Percentiles rank a stretch among this genome's conserved stretches.
Conservation (phyloP, 2,888 invertebrate species). For the Syritta pipiens region DNA sequence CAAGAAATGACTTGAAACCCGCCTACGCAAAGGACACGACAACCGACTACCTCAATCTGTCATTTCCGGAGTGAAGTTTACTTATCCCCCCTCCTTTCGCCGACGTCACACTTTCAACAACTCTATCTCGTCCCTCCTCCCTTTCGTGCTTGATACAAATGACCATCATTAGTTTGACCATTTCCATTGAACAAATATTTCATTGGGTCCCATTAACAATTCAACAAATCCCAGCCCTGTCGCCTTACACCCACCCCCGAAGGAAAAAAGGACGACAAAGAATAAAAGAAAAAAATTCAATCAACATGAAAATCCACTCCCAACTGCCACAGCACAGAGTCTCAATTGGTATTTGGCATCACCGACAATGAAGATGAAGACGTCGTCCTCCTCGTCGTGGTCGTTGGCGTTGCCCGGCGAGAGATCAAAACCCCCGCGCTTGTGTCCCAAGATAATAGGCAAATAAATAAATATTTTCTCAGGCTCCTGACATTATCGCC, state of each 20-base stretch:
- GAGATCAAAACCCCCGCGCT: neutral
- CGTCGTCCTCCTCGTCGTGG: neutral
- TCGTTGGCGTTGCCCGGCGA: neutral
- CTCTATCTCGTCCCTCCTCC: too few species aligned
- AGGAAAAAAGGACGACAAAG: too few species aligned
- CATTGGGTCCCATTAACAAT: neutral
- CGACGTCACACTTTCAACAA: too few species aligned
- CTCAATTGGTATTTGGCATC: conserved; percentile 8
- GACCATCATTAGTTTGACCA: neutral
- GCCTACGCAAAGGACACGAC: too few species aligned
- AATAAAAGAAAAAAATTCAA: neutral
- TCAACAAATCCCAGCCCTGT: neutral
- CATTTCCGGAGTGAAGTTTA: too few species aligned
- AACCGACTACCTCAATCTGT: too few species aligned
- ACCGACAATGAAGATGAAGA: neutral
- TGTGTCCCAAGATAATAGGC: conserved; percentile 3
- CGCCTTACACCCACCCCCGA: too few species aligned
- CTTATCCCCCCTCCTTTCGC: too few species aligned
- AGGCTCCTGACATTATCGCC: conserved; percentile 29
- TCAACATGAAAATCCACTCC: conserved; percentile 26
- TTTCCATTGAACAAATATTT: neutral
- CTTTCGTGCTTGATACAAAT: neutral
- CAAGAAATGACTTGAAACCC: too few species aligned
- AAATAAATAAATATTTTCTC: conserved; percentile 25
- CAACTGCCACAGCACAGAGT: conserved; percentile 8